Evolutionary conservation across 2,888 invertebrate genomes (phyloP).

Genomic region (Neelides folsomi): DNA sequence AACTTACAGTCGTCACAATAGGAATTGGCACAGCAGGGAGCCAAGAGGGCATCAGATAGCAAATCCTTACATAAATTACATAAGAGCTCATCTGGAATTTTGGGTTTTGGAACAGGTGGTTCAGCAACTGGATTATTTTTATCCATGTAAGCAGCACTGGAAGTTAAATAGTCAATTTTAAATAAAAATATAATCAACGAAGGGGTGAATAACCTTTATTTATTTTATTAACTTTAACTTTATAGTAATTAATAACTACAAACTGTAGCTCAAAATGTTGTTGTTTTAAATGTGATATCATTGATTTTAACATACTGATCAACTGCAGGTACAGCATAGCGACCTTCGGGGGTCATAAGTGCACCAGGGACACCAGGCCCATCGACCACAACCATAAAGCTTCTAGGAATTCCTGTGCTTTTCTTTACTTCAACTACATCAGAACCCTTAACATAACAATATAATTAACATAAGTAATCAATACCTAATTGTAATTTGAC

Average conservation of each 20-base stretch:
- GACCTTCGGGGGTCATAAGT: constrained; percentile 72
- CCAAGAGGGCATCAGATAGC: constrained; percentile 89
- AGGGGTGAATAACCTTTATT: no score
- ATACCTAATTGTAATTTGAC: no score
- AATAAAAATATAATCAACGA: no score
- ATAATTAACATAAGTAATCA: no score
- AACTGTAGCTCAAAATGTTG: constrained; percentile 5
- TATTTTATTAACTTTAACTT: constrained; percentile 6
- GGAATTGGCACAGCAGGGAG: constrained; percentile 94
- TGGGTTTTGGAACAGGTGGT: constrained; percentile 38
- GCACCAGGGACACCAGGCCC: constrained; percentile 79
- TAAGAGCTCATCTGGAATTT: constrained; percentile 78
- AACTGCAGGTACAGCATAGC: constrained; percentile 74
- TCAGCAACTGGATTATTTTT: constrained; percentile 18
- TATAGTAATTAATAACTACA: constrained; percentile 10
- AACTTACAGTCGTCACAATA: constrained; percentile 94
- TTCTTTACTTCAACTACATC: constrained; percentile 57
- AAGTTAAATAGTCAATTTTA: constrained; percentile 31
- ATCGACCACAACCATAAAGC: constrained; percentile 88
- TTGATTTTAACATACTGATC: constrained; percentile 55
- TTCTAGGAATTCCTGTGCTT: constrained; percentile 92
- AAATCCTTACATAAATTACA: constrained; percentile 88
- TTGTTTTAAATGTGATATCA: constrained; percentile 8
- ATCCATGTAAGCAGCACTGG: constrained; percentile 56
- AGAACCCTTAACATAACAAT: no score